These are phyloP conservation scores for Pipra filicauda DNA, from an alignment of 2,113 vertebrate genomes.

Conservation along the genomic window DNA sequence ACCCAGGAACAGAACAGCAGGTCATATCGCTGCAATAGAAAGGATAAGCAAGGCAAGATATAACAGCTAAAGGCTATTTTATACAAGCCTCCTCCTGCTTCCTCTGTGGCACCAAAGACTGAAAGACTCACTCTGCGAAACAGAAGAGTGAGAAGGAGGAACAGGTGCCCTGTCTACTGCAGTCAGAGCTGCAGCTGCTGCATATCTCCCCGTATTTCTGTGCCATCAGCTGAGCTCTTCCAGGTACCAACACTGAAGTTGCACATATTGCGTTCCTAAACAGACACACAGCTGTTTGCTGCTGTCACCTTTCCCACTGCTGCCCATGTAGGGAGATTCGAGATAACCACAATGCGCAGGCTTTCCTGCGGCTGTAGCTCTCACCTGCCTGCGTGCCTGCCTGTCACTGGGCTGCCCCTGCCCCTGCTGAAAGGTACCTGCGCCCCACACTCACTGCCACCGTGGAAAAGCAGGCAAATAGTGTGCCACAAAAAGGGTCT, in stretches of 20 bases:
- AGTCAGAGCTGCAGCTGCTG: neutral
- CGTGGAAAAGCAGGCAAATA: neutral
- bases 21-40: neutral
- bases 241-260: neutral
- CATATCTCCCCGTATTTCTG: neutral
- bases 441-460: rapidly evolving
- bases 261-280: neutral
- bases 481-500: neutral
- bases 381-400: neutral
- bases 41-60: neutral
- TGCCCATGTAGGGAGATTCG: neutral
- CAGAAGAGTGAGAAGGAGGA: neutral
- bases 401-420: neutral
- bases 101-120: neutral
- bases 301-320: neutral
- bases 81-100: neutral
- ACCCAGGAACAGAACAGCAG: neutral
- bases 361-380: neutral
- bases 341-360: neutral
- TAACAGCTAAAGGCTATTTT: neutral
- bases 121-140: neutral
- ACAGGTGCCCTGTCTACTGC: neutral
- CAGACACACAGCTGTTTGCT: neutral
- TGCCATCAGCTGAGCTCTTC: neutral
- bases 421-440: rapidly evolving